These are phyloP conservation scores for Gasterosteus aculeatus DNA, from an alignment of 2,113 vertebrate species.

Conservation along the genomic window DNA sequence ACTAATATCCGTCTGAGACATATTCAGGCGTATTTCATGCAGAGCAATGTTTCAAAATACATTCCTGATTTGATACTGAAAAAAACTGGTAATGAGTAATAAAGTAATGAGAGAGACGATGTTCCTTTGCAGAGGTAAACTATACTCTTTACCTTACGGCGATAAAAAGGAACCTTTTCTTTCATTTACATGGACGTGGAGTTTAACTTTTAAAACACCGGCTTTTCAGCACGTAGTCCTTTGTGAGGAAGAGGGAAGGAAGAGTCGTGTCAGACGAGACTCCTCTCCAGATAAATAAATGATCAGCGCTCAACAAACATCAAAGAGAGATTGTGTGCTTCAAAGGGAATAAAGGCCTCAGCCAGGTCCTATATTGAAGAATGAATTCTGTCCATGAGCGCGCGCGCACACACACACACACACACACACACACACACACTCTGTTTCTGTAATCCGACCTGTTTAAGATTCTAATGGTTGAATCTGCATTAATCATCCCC, in stretches of 20 bases:
- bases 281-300: conserved; percentile 79
- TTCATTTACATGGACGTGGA: conserved; percentile 18
- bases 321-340: conserved; percentile 78
- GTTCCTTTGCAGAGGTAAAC: background rate
- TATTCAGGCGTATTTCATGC: background rate
- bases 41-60: conserved; percentile 1
- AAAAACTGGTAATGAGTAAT: background rate
- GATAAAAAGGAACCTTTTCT: background rate
- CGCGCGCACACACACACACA: background rate
- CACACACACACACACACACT: background rate
- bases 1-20: conserved; percentile 1
- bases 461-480: conserved; percentile 57
- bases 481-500: conserved; percentile 56
- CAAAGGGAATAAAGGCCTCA: conserved; percentile 71
- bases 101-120: background rate
- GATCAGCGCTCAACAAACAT: conserved; percentile 79
- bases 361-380: conserved; percentile 54
- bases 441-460: conserved; percentile 38
- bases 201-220: conserved; percentile 39
- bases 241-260: conserved; percentile 40
- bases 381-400: conserved; percentile 35
- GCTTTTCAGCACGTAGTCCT: conserved; percentile 29
- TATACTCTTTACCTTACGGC: background rate
- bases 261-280: conserved; percentile 57
- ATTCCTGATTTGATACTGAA: background rate